Evolutionary conservation across 2,113 vertebrate species (phyloP).

Genomic region (Lichenostomus cassidix): DNA sequence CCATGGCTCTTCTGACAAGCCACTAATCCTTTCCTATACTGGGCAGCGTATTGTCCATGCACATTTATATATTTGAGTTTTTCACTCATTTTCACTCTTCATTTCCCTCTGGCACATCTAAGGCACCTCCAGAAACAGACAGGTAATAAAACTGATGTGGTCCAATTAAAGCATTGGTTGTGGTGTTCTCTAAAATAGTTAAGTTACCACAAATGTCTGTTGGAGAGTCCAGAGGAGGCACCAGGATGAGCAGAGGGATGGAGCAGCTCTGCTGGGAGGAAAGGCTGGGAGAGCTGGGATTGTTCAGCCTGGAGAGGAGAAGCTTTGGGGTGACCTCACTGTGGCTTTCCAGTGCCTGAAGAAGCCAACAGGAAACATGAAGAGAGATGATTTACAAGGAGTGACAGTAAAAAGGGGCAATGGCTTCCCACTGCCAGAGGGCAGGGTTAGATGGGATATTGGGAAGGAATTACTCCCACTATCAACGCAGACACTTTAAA

Average conservation of each 20-base stretch:
- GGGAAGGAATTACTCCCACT: neutral
- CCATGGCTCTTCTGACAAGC: neutral
- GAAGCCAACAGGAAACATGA: neutral
- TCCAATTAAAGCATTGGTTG: neutral
- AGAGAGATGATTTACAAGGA: neutral
- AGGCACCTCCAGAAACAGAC: neutral
- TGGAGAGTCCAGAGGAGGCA: neutral
- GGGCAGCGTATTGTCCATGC: neutral
- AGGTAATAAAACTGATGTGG: neutral
- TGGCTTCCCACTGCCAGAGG: neutral
- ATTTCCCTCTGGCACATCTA: neutral
- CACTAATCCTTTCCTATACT: neutral
- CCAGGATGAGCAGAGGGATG: neutral
- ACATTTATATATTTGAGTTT: neutral
- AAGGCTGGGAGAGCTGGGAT: neutral
- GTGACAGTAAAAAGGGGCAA: neutral
- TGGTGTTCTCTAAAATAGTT: neutral
- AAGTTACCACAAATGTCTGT: neutral
- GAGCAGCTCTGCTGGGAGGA: neutral
- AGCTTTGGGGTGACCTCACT: fast-evolving
- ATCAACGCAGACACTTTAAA: neutral
- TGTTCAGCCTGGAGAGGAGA: neutral
- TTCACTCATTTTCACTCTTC: neutral
- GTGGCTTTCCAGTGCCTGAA: neutral
- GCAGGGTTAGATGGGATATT: neutral